Evolutionary conservation across 2,113 vertebrate species (phyloP), one percentile per base, ranked within the genome.

Genomic region (Felis chaus): DNA sequence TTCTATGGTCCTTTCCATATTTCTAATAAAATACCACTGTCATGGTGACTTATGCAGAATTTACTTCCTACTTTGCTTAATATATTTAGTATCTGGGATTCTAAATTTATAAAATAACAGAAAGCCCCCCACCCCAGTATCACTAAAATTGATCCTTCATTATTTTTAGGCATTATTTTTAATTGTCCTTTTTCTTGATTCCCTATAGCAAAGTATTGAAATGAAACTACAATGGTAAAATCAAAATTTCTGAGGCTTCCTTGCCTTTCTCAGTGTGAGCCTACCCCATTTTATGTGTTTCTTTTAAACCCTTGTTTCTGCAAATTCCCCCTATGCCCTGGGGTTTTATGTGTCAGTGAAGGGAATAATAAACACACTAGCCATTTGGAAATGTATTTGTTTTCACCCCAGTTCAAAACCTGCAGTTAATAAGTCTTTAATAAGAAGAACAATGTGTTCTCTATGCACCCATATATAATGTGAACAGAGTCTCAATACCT

Each of bases 391-490:
- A 45, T 29, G 19, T 68, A 50, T 91, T 27, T 92, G 45, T 83
- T 88, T 86, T 76, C 29, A 93, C 25, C 33, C 31, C 61, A 41
- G 73, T 93, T 92, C 55, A 79, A 55, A 82, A 91, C 83, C 31
- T 66, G 41, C 91, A 85, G 69, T 61, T 94, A 57, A 73, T 92
- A 96, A 89, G 76, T 45, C 57, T 94, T 48, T 94, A 94, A 69
- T 80, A 89, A 94, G 45, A 76, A 80, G 80, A 92, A 80, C 27
- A 25, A 41, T 3, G 10, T 23, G 36, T 33, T 88, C 78, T 84
- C 53, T n/a, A 1, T 41, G 84, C 1, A 31, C 27, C 14, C 11
- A 21, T 23, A 65, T 33, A 74, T 65, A 65, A 88, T 53, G 66
- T 39, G 53, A 79, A 66, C 3, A 0, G 36, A 63, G 53, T 36